Evolutionary conservation across 1,140 invertebrate genomes (phyloP).

Genomic region (Magallana angulata): DNA sequence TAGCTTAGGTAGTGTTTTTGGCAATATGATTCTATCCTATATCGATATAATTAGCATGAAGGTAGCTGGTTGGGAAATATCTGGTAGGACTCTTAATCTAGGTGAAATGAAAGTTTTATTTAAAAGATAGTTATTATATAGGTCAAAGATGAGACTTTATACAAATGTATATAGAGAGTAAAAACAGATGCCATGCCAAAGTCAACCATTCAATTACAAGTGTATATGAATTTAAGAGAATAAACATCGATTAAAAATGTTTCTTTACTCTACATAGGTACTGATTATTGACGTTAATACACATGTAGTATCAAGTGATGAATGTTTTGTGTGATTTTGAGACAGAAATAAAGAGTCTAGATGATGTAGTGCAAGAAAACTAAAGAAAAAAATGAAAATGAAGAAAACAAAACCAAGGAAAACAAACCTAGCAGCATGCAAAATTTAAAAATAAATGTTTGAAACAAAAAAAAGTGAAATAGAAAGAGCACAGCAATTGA

Average conservation of each 20-base stretch:
- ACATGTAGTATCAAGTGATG: no score
- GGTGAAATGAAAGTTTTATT: no score
- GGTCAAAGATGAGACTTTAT: no score
- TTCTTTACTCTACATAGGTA: no score
- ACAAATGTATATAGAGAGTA: neutral
- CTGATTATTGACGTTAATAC: no score
- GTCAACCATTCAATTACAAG: neutral
- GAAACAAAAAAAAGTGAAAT: neutral
- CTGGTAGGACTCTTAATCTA: no score
- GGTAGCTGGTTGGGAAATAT: no score
- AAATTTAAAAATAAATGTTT: neutral
- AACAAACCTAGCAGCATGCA: neutral
- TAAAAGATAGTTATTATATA: no score
- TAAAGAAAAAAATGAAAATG: neutral
- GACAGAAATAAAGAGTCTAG: neutral
- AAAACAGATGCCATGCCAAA: slow-evolving; percentile 23
- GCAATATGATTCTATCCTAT: no score
- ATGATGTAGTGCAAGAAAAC: neutral
- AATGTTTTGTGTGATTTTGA: neutral
- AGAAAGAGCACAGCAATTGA: slow-evolving; percentile 18
- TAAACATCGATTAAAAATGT: neutral
- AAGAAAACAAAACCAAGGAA: neutral
- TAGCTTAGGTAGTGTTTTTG: no score
- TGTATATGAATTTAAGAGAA: neutral
- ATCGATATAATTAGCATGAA: no score